phyloP scores from a whole-genome alignment of 2,888 invertebrate genomes.

The Odontocolon sp. region DNA sequence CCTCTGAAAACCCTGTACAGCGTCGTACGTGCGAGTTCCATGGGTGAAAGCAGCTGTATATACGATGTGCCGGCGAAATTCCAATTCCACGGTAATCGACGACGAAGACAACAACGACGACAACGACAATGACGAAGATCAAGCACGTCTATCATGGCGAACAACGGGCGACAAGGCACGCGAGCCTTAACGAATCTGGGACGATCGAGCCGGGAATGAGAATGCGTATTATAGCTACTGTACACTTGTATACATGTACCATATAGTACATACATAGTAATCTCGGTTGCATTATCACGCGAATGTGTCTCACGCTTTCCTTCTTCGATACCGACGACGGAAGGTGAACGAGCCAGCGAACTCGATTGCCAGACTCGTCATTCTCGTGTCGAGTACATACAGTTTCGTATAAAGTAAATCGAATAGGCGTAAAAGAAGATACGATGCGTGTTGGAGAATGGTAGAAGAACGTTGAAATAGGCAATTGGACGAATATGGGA shows the following conservation, averaged over 20 bases:
- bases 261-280: neutral
- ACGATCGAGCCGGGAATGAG: slow-evolving; percentile 55
- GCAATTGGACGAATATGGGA: neutral
- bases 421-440: neutral
- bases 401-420: neutral
- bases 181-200: slow-evolving; percentile 55
- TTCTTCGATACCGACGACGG: slow-evolving; percentile 41
- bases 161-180: neutral
- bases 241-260: neutral
- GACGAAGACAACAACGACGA: slow-evolving; percentile 16
- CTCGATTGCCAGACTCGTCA: slow-evolving; percentile 15
- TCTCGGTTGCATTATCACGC: slow-evolving; percentile 19
- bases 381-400: neutral
- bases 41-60: slow-evolving; percentile 27
- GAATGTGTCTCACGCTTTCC: slow-evolving; percentile 58
- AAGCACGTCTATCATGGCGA: slow-evolving; percentile 11
- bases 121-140: slow-evolving; percentile 22
- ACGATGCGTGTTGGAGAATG: too few relatives aligned
- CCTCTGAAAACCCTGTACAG: too few relatives aligned
- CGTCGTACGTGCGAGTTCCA: too few relatives aligned
- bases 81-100: slow-evolving; percentile 42
- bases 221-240: slow-evolving; percentile 48
- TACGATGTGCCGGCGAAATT: slow-evolving; percentile 27
- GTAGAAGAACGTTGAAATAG: neutral
- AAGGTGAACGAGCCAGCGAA: slow-evolving; percentile 26